Conservation (phyloP, 2,888 invertebrate species). For the Diachrysia chrysitis region DNA sequence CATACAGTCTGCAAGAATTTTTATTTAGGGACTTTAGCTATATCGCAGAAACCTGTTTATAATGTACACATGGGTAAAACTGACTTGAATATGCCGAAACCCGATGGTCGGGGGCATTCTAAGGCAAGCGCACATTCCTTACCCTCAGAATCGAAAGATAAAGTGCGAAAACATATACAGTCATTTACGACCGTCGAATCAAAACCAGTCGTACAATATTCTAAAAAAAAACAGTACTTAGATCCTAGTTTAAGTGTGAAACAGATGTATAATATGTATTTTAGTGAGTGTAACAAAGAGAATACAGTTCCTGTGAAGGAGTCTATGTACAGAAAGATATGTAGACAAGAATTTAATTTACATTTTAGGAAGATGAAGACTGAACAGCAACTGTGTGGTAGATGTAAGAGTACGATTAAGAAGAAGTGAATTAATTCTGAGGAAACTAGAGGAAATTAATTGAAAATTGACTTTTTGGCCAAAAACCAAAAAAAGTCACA, state of each 20-base stretch:
- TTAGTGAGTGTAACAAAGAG: constrained; percentile 72
- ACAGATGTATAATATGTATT: constrained; percentile 82
- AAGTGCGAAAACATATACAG: constrained; percentile 79
- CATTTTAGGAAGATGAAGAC: constrained; percentile 77
- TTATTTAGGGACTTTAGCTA: constrained; percentile 83
- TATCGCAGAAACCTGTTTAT: constrained; percentile 85
- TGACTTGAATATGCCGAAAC: constrained; percentile 83
- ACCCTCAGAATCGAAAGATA: constrained; percentile 77
- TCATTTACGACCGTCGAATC: constrained; percentile 77
- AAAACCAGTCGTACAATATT: constrained; percentile 76
- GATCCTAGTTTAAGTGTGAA: constrained; percentile 75
- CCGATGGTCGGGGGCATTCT: constrained; percentile 80
- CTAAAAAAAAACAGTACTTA: constrained; percentile 80
- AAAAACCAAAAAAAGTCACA: not conserved
- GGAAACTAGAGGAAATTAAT: constrained; percentile 11
- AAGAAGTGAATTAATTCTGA: constrained; percentile 66
- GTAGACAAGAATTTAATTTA: constrained; percentile 82
- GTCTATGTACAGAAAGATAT: constrained; percentile 86
- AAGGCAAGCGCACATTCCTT: constrained; percentile 78
- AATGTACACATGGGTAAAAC: constrained; percentile 84
- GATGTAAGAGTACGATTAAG: constrained; percentile 80
- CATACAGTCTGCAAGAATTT: constrained; percentile 84
- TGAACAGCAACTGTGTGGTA: constrained; percentile 75
- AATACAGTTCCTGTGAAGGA: constrained; percentile 76
- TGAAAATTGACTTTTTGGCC: not conserved